Evolutionary conservation across 1,140 invertebrate species (phyloP), one percentile per base, ranked within the genome.

Genomic region (Procambarus virginalis): DNA sequence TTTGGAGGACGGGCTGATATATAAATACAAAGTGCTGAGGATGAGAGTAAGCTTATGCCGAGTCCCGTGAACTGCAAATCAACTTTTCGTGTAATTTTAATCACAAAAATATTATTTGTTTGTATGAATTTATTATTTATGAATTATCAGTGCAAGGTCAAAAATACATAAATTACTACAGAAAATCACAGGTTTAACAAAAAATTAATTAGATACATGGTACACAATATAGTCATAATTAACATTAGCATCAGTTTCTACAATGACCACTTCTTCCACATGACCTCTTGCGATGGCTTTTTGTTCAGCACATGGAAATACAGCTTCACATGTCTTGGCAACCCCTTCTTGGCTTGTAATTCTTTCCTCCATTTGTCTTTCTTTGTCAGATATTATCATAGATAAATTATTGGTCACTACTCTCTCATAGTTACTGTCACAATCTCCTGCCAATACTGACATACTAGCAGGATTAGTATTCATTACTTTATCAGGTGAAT

Each of bases 211-310:
- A 34, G 68, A 73, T 34, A 73, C 68, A 73, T 73, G 68, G 10
- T 73, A 73, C 6, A 73, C 68, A 73, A 73, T 73, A 6, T 73
- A 73, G 68, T 73, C 68, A 73, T 34, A 73, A 73, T 73, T 73
- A 34, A 34, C 68, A 73, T 20, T 73, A 73, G 68, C n/a, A 73
- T 73, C 68, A 45, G 68, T 73, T 34, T 73, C 68, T 34, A 73
- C 68, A 73, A 73, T 73, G 34, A 73, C 68, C 22, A 73, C 68
- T 34, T 73, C 68, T 73, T 73, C 68, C 20, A 73, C 68, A 73
- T 34, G 68, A 34, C n/a, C 68, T 34, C n/a, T 10, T 73, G 68
- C 34, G 22, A 73, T 34, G 22, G 6, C 68, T 8, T 73, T n/a
- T 34, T n/a, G 4, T 34, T 73, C 68, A 34, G 2, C n/a, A 34